Evolutionary conservation across 2,888 invertebrate genomes (phyloP).

Genomic region (Allacma fusca): DNA sequence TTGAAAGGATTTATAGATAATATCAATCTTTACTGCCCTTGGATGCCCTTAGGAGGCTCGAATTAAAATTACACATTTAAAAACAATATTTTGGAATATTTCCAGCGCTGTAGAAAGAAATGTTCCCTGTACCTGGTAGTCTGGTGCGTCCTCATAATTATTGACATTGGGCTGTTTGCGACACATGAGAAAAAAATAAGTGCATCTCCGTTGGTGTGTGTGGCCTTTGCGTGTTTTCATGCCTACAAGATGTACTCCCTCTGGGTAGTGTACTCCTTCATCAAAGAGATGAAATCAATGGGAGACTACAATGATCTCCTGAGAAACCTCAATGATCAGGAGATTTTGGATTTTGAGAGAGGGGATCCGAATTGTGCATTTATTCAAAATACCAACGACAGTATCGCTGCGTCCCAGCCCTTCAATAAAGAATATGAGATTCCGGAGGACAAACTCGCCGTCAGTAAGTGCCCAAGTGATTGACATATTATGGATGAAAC

Average conservation of each 20-base stretch:
- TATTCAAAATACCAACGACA: not conserved
- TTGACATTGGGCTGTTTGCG: not conserved
- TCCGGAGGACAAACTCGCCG: not conserved
- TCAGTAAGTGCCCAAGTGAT: conserved; percentile 12
- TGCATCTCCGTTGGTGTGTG: conserved; percentile 22
- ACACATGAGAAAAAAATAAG: not conserved
- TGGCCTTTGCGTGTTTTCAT: conserved; percentile 14
- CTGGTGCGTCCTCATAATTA: not conserved
- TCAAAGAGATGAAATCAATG: conserved; percentile 27
- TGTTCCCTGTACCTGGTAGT: not conserved
- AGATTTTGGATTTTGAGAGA: conserved; percentile 12
- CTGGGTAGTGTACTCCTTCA: conserved; percentile 27
- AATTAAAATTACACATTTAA: no score
- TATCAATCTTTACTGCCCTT: no score
- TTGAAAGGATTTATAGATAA: no score
- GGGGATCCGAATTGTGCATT: conserved; percentile 24
- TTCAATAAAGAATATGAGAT: conserved; percentile 29
- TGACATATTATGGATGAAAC: no score
- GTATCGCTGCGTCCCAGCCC: not conserved
- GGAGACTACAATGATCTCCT: conserved; percentile 25
- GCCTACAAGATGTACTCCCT: conserved; percentile 33
- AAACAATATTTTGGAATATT: no score
- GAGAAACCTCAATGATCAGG: conserved; percentile 26
- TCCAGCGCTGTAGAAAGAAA: not conserved
- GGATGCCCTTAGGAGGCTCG: no score